These are phyloP conservation scores for Ceryle rudis DNA, from an alignment of 2,797 vertebrate genomes.

Conservation along the genomic window DNA sequence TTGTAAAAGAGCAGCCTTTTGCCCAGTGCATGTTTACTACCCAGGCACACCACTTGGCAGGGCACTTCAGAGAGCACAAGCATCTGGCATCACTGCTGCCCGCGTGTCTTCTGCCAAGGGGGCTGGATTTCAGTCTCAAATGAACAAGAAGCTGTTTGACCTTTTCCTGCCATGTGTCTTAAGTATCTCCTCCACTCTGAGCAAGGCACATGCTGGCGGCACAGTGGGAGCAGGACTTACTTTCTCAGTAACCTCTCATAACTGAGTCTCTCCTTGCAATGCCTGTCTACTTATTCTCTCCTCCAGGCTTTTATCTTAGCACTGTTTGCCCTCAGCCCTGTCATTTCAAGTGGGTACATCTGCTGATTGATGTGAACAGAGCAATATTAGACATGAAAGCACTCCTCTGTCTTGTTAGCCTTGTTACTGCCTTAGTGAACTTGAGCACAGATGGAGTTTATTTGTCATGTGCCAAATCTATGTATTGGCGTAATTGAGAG, in stretches of 20 bases:
- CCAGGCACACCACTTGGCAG: conserved; percentile 6
- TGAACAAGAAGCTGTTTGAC: conserved; percentile 14
- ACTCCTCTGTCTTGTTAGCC: background rate
- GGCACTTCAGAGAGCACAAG: accelerated
- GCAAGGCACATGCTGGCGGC: accelerated
- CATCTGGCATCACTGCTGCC: background rate
- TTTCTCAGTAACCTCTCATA: background rate
- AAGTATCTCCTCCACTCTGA: background rate
- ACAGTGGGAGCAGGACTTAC: background rate
- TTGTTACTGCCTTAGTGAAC: background rate
- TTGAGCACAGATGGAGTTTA: conserved; percentile 8
- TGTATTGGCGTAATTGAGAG: background rate
- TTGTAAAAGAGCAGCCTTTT: background rate
- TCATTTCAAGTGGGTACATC: background rate
- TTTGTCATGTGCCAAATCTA: background rate
- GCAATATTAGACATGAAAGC: background rate
- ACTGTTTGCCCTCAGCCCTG: background rate
- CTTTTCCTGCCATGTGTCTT: background rate
- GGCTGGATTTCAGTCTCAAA: conserved; percentile 25
- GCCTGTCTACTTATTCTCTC: accelerated
- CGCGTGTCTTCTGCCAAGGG: conserved; percentile 33
- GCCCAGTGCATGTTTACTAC: background rate
- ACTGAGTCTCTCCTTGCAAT: background rate
- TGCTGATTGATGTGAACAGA: background rate
- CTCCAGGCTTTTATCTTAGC: background rate